Percentiles rank a stretch among this genome's conserved stretches.
phyloP scores from a whole-genome alignment of 2,888 invertebrate species.

The Acronicta alni region DNA sequence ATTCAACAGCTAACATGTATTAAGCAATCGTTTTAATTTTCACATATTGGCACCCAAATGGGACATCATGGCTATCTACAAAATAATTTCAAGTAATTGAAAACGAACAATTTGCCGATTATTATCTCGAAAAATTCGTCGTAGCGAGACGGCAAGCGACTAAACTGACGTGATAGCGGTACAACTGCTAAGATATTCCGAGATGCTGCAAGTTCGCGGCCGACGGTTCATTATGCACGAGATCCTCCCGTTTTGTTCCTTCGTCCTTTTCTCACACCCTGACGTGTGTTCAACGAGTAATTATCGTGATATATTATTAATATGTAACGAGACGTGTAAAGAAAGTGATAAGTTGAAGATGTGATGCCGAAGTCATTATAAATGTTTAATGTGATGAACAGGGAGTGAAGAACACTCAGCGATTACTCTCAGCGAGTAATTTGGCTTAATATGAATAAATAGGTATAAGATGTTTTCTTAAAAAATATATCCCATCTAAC shows the following conservation, averaged over 20 bases:
- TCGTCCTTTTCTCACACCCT: slow-evolving; percentile 62
- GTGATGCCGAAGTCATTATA: slow-evolving; percentile 25
- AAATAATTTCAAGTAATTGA: neutral
- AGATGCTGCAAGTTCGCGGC: slow-evolving; percentile 74
- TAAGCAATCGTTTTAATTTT: too few relatives aligned
- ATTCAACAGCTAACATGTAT: too few relatives aligned
- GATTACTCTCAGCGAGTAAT: too few relatives aligned
- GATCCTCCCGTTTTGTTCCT: slow-evolving; percentile 68
- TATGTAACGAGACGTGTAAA: slow-evolving; percentile 38
- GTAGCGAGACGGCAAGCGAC: slow-evolving; percentile 51
- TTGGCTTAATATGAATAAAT: too few relatives aligned
- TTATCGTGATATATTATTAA: slow-evolving; percentile 52
- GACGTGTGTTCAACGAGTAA: slow-evolving; percentile 60
- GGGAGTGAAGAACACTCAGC: neutral
- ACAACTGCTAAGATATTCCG: slow-evolving; percentile 82
- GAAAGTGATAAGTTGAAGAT: slow-evolving; percentile 40
- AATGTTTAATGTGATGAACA: slow-evolving; percentile 28
- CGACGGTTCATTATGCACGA: slow-evolving; percentile 79
- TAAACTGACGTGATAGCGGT: slow-evolving; percentile 72
- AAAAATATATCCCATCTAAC: too few relatives aligned
- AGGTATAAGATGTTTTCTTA: too few relatives aligned
- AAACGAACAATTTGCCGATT: neutral
- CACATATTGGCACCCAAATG: slow-evolving; percentile 18
- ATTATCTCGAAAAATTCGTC: slow-evolving; percentile 52
- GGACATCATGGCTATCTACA: neutral